Evolutionary conservation across 2,113 vertebrate genomes (phyloP), one percentile per base, ranked within the genome.

Genomic region (Salvator merianae): DNA sequence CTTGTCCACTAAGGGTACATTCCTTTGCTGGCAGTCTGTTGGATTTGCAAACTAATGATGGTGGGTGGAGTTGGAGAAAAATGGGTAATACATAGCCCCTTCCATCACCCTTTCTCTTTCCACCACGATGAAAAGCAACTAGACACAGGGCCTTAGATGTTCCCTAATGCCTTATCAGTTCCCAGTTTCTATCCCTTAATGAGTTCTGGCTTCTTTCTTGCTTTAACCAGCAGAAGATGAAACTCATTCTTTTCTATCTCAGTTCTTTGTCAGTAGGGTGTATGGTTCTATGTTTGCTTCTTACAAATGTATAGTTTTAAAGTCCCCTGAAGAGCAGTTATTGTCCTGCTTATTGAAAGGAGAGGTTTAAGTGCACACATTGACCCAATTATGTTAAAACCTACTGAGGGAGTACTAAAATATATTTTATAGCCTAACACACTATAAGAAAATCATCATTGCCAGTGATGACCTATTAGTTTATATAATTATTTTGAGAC

Each of bases 351-450:
- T 84, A 53, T 77, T 0, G 66, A 88, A 84, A 80, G 85, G 82
- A 86, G 87, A 91, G 28, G 84, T 88, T 92, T 92, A 90, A 93
- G 92, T 87, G 77, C 69, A 80, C 88, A 93, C 63, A 83, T 79
- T 68, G 83, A 86, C 79, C 65, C 88, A 85, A 85, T 91, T 92
- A 91, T 90, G 88, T 93, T 92, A 86, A 93, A 92, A 86, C 28
- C 81, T 79, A 87, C 90, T 91, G 77, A 84, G 90, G 88, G 90
- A 89, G 79, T 90, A 92, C 89, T 90, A 93, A 91, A 95, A 92
- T 88, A 85, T 76, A 55, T 85, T 91, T 93, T 80, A 86, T 63
- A 76, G 68, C 87, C 88, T 89, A 38, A 1, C 0, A 0, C 76
- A 85, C 86, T 87, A 2, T 82, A 88, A 87, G 81, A 93, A 90